Conservation (phyloP, 2,888 invertebrate species). For the Pandemis corylana region DNA sequence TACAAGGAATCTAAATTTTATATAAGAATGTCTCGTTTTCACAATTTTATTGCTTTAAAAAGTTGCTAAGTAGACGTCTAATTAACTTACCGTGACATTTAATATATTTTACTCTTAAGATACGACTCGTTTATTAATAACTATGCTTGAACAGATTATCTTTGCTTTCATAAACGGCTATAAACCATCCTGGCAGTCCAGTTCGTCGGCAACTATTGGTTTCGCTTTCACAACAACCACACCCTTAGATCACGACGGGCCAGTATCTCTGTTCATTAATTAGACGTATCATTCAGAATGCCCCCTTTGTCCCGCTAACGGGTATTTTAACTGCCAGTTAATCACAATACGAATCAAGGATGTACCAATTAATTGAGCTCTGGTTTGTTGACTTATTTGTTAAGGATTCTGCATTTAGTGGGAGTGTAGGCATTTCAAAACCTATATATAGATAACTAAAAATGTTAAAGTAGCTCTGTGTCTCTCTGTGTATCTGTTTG, state of each 20-base stretch:
- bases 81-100: not conserved
- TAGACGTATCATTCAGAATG: conserved; percentile 40
- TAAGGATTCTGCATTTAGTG: not conserved
- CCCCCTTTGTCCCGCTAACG: conserved; percentile 35
- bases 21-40: not conserved
- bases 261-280: conserved; percentile 40
- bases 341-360: conserved; percentile 37
- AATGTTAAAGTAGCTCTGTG: too few species aligned
- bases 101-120: conserved; percentile 2
- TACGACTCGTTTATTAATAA: conserved; percentile 3
- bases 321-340: conserved; percentile 36
- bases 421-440: not conserved
- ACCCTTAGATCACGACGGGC: conserved; percentile 38
- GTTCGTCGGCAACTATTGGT: conserved; percentile 37
- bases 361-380: conserved; percentile 32
- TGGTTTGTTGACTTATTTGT: conserved; percentile 32
- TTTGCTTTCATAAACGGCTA: conserved; percentile 32
- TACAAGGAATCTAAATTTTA: too few species aligned
- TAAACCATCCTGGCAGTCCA: conserved; percentile 26
- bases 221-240: conserved; percentile 41
- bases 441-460: too few species aligned
- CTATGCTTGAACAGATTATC: conserved; percentile 15
- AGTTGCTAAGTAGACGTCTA: not conserved
- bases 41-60: not conserved
- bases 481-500: too few species aligned